A percentile compares a stretch with the other conserved stretches of the same genome.
Conservation (phyloP, 1,140 invertebrate genomes). For the Matsumurasca onukii region DNA sequence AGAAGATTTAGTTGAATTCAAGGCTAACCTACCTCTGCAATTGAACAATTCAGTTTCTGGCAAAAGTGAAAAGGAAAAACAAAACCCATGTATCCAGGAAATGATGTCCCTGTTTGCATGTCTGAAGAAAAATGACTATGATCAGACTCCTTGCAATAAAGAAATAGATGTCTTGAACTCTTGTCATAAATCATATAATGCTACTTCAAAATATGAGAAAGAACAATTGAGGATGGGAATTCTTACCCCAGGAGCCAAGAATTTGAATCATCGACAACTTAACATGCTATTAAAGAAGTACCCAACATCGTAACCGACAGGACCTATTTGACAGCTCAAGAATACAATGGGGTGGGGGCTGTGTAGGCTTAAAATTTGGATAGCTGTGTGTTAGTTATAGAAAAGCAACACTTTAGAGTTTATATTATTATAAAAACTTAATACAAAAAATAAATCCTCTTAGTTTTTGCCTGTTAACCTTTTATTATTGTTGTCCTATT, state of each 20-base stretch:
- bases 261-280: not conserved
- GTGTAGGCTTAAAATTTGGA: not conserved
- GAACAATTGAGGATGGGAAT: not conserved
- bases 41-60: not conserved
- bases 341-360: not conserved
- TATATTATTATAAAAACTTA: not conserved
- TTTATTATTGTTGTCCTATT: no score
- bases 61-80: not conserved
- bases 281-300: not conserved
- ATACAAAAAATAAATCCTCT: not conserved
- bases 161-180: not conserved
- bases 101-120: constrained; percentile 4
- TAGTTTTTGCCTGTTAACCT: not conserved
- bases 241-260: not conserved
- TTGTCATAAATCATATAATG: not conserved
- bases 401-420: not conserved
- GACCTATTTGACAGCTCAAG: not conserved
- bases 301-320: not conserved
- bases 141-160: not conserved
- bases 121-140: constrained; percentile 10
- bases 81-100: not conserved
- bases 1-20: not conserved
- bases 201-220: not conserved
- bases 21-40: not conserved
- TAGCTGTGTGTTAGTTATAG: not conserved